These are phyloP conservation scores for Rhadinocentrus ornatus DNA, from an alignment of 2,797 vertebrate species.

Conservation along the genomic window DNA sequence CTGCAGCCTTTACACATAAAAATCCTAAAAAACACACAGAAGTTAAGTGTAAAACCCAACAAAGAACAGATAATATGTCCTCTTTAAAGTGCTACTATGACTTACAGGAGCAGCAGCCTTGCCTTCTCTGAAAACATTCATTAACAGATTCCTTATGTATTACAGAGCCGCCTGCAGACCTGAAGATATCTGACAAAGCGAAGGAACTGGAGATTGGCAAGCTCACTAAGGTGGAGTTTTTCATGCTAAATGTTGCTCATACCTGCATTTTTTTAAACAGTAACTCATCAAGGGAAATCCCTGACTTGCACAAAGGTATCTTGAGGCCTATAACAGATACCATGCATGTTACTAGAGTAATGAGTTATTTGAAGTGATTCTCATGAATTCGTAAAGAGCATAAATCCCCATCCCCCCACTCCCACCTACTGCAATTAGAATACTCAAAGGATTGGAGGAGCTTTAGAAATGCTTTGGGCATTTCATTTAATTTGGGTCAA, in stretches of 20 bases:
- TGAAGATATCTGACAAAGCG: constrained; percentile 86
- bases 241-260: constrained; percentile 63
- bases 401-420: constrained; percentile 39
- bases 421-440: constrained; percentile 70
- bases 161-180: constrained; percentile 87
- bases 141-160: constrained; percentile 36
- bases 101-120: constrained; percentile 20
- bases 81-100: constrained; percentile 11
- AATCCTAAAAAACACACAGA: neutral
- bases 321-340: constrained; percentile 53
- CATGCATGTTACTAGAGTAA: constrained; percentile 66
- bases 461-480: constrained; percentile 70
- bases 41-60: neutral
- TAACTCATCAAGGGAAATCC: constrained; percentile 58
- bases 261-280: constrained; percentile 61
- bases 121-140: constrained; percentile 11
- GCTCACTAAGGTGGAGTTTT: constrained; percentile 86
- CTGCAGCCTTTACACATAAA: constrained; percentile 2
- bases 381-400: constrained; percentile 78
- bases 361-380: constrained; percentile 78
- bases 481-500: constrained; percentile 68
- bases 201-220: constrained; percentile 90
- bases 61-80: neutral
- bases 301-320: constrained; percentile 45
- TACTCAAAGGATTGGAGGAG: constrained; percentile 67